Evolutionary conservation across 1,140 invertebrate species (phyloP).

Genomic region (Orchestia grillus): DNA sequence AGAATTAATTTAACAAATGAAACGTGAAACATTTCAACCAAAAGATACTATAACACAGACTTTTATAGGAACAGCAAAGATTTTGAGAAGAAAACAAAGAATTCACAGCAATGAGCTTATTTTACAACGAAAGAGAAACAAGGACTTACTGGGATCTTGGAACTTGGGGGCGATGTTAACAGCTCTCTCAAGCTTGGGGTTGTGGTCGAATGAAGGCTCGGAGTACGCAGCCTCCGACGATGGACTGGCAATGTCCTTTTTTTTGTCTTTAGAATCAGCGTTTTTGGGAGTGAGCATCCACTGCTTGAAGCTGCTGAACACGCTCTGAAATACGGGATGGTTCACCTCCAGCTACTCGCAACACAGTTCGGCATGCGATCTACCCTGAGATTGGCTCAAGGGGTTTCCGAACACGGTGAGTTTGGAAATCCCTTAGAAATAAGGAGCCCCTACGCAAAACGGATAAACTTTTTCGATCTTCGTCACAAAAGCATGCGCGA

Average conservation of each 20-base stretch:
- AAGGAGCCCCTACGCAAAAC: no score
- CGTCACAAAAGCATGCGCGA: no score
- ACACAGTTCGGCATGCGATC: neutral
- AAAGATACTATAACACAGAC: neutral
- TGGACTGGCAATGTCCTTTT: constrained; percentile 24
- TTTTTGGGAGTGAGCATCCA: constrained; percentile 48
- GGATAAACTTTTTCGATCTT: no score
- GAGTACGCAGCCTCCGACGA: constrained; percentile 47
- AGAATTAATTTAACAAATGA: neutral
- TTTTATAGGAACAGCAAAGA: neutral
- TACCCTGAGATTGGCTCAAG: no score
- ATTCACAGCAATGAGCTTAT: neutral
- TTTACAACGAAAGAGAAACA: neutral
- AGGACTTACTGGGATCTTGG: constrained; percentile 16
- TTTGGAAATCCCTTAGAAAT: no score
- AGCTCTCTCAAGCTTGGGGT: constrained; percentile 41
- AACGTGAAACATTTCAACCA: neutral
- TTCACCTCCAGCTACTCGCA: neutral
- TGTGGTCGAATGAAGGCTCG: constrained; percentile 51
- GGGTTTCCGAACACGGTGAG: no score
- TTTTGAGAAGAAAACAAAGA: neutral
- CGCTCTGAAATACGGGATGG: constrained; percentile 59
- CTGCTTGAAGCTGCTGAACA: constrained; percentile 68
- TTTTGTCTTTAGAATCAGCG: constrained; percentile 45
- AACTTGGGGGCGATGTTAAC: constrained; percentile 42